Evolutionary conservation across 1,140 invertebrate genomes (phyloP), one percentile per base, ranked within the genome.

Genomic region (Drosophila athabasca): DNA sequence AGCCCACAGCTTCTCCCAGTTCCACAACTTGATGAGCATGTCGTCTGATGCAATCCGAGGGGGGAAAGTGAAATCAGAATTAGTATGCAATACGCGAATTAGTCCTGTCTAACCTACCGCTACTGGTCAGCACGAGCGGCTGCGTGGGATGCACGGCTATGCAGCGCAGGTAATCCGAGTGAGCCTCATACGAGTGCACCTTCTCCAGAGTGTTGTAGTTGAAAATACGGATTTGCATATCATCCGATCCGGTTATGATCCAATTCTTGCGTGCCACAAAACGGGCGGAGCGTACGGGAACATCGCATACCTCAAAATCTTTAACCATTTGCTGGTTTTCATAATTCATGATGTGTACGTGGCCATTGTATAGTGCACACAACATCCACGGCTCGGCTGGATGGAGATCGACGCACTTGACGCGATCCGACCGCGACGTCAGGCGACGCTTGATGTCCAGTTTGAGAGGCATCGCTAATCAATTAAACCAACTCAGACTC

Each of bases 341-440:
- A 94, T 98, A 96, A 92, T 99, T 99, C 98, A 99, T 99, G 87
- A 99, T 97, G 93, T 99, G 98, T 66, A 99, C 98, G 93, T 99
- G 97, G 71, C 99, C 99, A 93, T 98, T 99, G 93, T 99, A 99
- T 3, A 99, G 93, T 24, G 98, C 98, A 70, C 97, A 98, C 29
- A 99, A 93, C 95, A 99, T 97, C 99, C 99, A 99, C 83, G 98
- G 98, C 90, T 99, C 99, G 15, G 95, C 95, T 8, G 98, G 98
- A 93, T 99, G 99, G 61, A 99, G 94, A 92, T 99, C 99, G 0
- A 99, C 97, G 91, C 96, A 97, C 93, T 99, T 99, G 6, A 99
- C 98, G 73, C 99, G 95, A 92, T 99, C 99, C 1, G 98, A 99
- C 62, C 99, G 94, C 41, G 98, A 98, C 35, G 98, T 98, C 82